Evolutionary conservation across 2,113 vertebrate species (phyloP).

Genomic region (Indicator indicator): DNA sequence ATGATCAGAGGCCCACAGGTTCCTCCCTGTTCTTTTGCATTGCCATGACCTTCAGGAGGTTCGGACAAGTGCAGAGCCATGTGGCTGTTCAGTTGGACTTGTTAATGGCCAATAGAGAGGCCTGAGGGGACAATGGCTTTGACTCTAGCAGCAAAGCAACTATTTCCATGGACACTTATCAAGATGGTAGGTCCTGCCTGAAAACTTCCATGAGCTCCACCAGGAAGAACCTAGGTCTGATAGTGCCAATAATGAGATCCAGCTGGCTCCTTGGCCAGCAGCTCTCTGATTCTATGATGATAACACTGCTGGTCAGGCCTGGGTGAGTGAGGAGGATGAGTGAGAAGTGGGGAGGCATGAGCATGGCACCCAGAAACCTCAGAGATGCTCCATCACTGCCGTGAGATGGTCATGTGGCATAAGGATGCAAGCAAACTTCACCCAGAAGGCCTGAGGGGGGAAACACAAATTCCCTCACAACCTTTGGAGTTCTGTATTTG

Average conservation of each 20-base stretch:
- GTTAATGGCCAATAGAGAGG: constrained; percentile 38
- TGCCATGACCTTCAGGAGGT: neutral
- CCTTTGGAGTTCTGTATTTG: neutral
- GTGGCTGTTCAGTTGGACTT: constrained; percentile 50
- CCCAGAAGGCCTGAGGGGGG: neutral
- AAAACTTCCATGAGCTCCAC: constrained; percentile 35
- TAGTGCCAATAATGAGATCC: neutral
- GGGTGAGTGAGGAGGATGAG: neutral
- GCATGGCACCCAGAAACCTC: neutral
- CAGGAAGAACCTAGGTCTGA: constrained; percentile 7
- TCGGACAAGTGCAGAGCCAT: constrained; percentile 25
- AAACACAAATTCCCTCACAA: neutral
- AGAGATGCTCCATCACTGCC: neutral
- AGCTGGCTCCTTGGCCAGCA: constrained; percentile 41
- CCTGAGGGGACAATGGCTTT: constrained; percentile 14
- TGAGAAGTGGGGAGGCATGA: neutral
- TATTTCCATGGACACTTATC: constrained; percentile 27
- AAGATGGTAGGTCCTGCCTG: constrained; percentile 5
- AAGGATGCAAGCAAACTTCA: neutral
- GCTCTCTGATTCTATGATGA: neutral
- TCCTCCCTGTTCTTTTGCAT: neutral
- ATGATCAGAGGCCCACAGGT: neutral
- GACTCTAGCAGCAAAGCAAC: neutral
- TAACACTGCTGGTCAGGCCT: neutral
- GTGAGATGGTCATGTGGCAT: neutral